A percentile compares a stretch with the other conserved stretches of the same genome.
phyloP scores from a whole-genome alignment of 64 coral and sea anemone genomes.

The Porites australiensis region DNA sequence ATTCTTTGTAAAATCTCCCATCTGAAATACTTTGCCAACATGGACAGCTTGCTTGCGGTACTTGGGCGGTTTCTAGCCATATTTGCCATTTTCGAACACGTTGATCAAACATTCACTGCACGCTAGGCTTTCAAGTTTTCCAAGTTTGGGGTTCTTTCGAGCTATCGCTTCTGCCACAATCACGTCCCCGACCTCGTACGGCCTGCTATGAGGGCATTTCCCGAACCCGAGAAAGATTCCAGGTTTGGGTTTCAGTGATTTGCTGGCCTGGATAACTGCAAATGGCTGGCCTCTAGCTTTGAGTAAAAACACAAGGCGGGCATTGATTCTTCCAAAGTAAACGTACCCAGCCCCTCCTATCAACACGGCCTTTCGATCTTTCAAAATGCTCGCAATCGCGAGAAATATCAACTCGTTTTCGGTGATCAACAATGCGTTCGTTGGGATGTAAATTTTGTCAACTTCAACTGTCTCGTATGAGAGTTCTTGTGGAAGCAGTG shows the following conservation, averaged over 20 bases:
- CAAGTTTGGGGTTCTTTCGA: not conserved
- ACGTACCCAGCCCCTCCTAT: conserved; percentile 20
- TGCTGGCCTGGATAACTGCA: conserved; percentile 10
- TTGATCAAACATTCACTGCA: conserved; percentile 31
- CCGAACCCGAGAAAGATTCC: conserved; percentile 24
- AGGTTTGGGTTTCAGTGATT: not conserved
- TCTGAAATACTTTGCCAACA: conserved; percentile 37
- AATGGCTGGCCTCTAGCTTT: not conserved
- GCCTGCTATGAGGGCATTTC: not conserved
- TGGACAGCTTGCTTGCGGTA: conserved; percentile 21
- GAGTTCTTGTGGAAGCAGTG: not conserved
- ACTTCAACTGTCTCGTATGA: conserved; percentile 20
- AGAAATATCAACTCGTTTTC: conserved; percentile 43
- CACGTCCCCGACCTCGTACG: conserved; percentile 14
- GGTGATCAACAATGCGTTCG: conserved; percentile 5
- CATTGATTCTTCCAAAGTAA: conserved; percentile 27
- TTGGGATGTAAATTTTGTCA: conserved; percentile 10
- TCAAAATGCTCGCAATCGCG: not conserved
- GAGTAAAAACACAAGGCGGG: conserved; percentile 20
- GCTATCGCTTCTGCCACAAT: conserved; percentile 4
- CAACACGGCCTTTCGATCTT: conserved; percentile 24
- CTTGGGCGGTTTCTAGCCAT: conserved; percentile 22
- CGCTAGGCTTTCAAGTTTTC: conserved; percentile 16
- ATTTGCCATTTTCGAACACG: conserved; percentile 40
- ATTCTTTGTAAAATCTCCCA: conserved; percentile 27